Evolutionary conservation across 2,797 vertebrate genomes (phyloP).

Genomic region (Macrochelys suwanniensis): DNA sequence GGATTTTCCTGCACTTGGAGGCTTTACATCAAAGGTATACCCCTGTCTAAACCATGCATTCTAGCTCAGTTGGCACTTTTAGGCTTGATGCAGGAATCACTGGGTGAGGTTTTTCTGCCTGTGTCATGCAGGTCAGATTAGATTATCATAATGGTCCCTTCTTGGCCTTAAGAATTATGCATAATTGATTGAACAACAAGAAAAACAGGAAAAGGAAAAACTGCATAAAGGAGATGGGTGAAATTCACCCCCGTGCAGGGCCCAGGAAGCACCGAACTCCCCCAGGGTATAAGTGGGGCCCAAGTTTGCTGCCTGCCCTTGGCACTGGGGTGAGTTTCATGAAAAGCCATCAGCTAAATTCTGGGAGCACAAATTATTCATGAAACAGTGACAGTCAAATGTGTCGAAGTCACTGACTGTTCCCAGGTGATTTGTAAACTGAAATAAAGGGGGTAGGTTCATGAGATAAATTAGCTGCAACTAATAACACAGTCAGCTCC

Average conservation of each 20-base stretch:
- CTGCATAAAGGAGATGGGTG: not conserved
- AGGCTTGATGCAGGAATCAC: not conserved
- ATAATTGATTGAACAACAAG: not conserved
- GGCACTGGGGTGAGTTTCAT: not conserved
- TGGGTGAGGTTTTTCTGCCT: not conserved
- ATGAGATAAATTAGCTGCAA: not conserved
- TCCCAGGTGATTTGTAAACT: not conserved
- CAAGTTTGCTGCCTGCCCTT: not conserved
- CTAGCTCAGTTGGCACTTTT: not conserved
- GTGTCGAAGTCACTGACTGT: not conserved
- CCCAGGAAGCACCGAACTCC: not conserved
- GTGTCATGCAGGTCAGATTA: not conserved
- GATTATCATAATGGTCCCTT: not conserved
- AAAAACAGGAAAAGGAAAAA: not conserved
- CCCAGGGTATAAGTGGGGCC: no score
- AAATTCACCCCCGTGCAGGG: no score
- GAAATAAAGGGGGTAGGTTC: accelerated
- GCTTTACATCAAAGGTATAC: not conserved
- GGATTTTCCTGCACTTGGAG: not conserved
- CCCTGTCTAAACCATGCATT: not conserved
- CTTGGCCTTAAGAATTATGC: not conserved
- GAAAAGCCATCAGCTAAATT: not conserved
- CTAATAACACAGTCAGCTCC: not conserved
- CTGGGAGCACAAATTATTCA: accelerated
- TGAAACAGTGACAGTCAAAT: not conserved